Evolutionary conservation across 2,797 vertebrate genomes (phyloP), one percentile per base, ranked within the genome.

Genomic region (Hyperoplus immaculatus): DNA sequence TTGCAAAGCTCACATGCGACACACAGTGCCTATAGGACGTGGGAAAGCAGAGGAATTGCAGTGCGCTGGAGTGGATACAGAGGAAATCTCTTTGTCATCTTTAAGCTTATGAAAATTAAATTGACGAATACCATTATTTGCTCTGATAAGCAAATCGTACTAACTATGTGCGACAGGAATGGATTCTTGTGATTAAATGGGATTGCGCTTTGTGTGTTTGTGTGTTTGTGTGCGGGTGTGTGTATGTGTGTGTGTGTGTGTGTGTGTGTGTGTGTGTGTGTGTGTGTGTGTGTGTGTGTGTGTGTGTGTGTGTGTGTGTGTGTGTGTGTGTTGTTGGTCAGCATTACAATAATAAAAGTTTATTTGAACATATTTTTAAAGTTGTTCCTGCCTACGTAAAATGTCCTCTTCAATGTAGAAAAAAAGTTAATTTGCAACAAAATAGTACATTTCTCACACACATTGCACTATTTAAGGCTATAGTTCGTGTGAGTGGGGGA

Each of bases 91-190:
- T 79, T 82, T 86, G 60, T 89, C 87, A 88, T 88, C 82, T 85
- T 53, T 78, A 47, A 77, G 78, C 86, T 89, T 78, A 87, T 86
- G 87, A 91, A 92, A 88, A 91, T 91, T 45, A 93, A 87, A 92
- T 88, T 80, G 85, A 92, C 87, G 89, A 85, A 78, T 72, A 89
- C 72, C 69, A 81, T 85, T 87, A 84, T 91, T 89, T 89, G 88
- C 84, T 92, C 82, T 85, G 85, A 80, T 91, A 86, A 87, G 84
- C 82, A 89, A 87, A 90, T 86, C 6, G 36, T 69, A 56, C 84
- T 72, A 77, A 87, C 76, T 18, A 72, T 66, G 60, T 64, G 79
- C 16, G 77, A 75, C 83, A 92, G 87, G 91, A 92, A 93, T 90
- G 88, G 89, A 88, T 90, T 89, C 87, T 82, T 89, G 81, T 82